Conservation (phyloP, 2,113 vertebrate species). For the human (Homo sapiens) region GRCh38 chr3:190044001-190044500, state of each 20-base stretch:
- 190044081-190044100: not conserved
- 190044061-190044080: not conserved
- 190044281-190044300: conserved; percentile 21
- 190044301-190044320: not conserved
- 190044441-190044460: not conserved
- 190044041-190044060: not conserved
- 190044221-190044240: not conserved
- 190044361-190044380: not conserved
- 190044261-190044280: not conserved
- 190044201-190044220: not conserved
- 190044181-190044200: not conserved
- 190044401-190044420: not conserved
- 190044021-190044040: not conserved
- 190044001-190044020: not conserved
- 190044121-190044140: not conserved
- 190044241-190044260: not conserved
- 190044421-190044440: not conserved
- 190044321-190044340: conserved; percentile 43
- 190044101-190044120: not conserved
- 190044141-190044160: not conserved
- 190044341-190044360: not conserved
- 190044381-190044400: conserved; percentile 50
- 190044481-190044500: not conserved
- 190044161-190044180: not conserved
- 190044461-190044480: not conserved